Base-by-base conservation (phyloP, 2,797 vertebrate genomes). In the Syndactyla subalaris region DNA sequence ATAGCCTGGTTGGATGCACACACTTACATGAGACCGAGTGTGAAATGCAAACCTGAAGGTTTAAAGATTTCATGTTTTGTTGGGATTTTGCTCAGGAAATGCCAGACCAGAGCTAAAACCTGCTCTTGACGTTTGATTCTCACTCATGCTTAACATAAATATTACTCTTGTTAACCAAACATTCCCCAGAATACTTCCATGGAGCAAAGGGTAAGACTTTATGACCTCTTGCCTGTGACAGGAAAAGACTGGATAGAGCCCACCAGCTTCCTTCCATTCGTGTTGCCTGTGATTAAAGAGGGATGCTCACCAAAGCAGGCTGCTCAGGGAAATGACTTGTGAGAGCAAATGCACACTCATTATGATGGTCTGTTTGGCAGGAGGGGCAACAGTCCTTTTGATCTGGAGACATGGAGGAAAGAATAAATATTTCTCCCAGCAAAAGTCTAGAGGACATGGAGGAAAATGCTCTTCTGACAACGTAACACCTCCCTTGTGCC, bases 101-200 rank as follows among this genome's bases (percentile, higher is more conserved):
- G 70, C 39, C 71, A 87, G 73, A 84, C 36, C 49, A 67, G 74
- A 81, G 81, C 62, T 48, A 32, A 90, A 94, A 86, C 63, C 59
- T 59, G 39, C 1, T 1, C 58, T 83, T 88, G 79, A 77, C 43
- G 41, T 83, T 91, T 89, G 88, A 79, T 79, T 93, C 62, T 86
- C 43, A 36, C 88, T 93, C 80, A 59, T 76, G 32, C 41, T 93
- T 82, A 79, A 82, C 48, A 17, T 85, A 92, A 88, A 77, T 76
- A 77, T 82, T 95, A 39, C 57, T 62, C 58, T 74, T 65, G 38
- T 10, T 65, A 71, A 74, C 12, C 30, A 83, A 68, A 80, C 51
- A n/a, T 71, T 79, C 36, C 54, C 52, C 0, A 0, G 59, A 92
- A 48, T 32, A 91, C 27, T 49, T 77, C 34, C 23, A 19, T 0